Percentiles rank a stretch among this genome's conserved stretches.
Evolutionary conservation across 2,888 invertebrate genomes (phyloP).

Genomic region (Diploptera punctata): DNA sequence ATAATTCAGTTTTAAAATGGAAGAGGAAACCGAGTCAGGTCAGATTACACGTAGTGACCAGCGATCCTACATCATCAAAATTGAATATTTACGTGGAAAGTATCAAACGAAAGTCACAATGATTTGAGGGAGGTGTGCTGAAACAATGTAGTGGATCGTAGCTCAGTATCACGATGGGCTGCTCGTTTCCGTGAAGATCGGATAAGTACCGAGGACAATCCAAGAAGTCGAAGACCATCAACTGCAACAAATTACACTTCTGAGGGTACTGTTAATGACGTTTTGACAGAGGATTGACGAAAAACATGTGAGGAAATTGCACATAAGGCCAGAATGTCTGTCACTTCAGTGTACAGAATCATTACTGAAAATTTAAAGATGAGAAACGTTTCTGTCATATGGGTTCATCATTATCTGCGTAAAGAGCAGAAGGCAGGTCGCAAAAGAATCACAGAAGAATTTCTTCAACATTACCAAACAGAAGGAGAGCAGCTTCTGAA

Average conservation of each 20-base stretch:
- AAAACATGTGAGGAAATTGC: no score
- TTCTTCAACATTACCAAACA: no score
- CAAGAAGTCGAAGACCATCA: not conserved
- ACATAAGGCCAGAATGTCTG: no score
- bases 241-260: not conserved
- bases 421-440: no score
- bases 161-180: not conserved
- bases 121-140: not conserved
- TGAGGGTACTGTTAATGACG: not conserved
- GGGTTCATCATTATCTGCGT: not conserved
- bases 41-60: no score
- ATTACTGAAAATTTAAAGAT: no score
- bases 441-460: not conserved
- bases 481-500: no score
- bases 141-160: not conserved
- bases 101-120: not conserved
- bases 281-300: not conserved
- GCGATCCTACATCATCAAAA: no score
- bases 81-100: no score
- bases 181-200: not conserved
- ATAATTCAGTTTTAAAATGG: no score
- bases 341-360: no score
- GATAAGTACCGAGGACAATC: not conserved
- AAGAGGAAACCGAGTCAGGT: no score
- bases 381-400: not conserved